Evolutionary conservation across 53 echinoderm and acorn worm genomes (phyloP), one percentile per base, ranked within the genome.

Genomic region (Apostichopus leukothele): DNA sequence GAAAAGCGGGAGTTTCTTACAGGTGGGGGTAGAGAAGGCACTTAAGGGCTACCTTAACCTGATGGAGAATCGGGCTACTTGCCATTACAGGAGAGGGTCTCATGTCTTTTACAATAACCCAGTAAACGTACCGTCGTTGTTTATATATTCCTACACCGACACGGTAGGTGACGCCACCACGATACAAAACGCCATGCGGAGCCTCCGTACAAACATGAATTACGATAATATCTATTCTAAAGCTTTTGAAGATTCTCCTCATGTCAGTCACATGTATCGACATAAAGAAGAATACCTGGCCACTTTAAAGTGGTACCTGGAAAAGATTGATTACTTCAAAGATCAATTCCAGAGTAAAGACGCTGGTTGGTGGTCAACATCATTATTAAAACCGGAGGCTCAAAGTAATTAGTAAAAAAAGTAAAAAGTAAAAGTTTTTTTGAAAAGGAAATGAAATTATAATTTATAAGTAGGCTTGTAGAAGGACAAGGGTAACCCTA

Each of bases 71-170:
- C 75, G 83, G 0, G 94, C 95, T 19, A 94, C 93, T 5, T 86
- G 78, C 73, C 95, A 97, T 52, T 94, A 95, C 88, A 7, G 51
- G 7, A 86, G 91, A 52, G 96, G 92, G 13, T 96, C 94, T 8
- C 79, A 91, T 6, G 67, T 88, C 63, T 97, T 97, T 90, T 84
- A 91, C 83, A 87, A 91, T 76, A 94, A 94, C 89, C 95, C 95
- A 1, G 93, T 96, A 5, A 81, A 91, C 27, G 93, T 94, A 14
- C 98, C 98, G 6, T 60, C 95, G 7, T 88, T 97, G 25, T 97
- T 97, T 89, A 92, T 96, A 84, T 97, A 97, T 86, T 97, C 98
- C 12, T 84, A 96, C 83, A 90, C 93, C 11, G 98, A 97, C 67
- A 94, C 95, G 1, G 91, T 97, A 1, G 96, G 94, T 16, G 83